Conservation (phyloP, 2,888 invertebrate genomes). For the Mythimna impura region DNA sequence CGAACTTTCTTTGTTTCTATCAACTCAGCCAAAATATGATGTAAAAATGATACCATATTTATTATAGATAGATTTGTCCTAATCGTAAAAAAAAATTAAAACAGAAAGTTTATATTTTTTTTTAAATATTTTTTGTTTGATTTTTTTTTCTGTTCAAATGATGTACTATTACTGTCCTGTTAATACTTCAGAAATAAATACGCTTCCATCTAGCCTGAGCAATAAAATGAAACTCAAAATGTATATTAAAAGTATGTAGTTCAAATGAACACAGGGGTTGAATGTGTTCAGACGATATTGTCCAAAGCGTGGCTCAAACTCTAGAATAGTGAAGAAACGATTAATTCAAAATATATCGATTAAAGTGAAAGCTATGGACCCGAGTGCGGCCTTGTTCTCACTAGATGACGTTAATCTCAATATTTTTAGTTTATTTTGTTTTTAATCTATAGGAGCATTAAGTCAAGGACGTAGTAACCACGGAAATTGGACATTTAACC, state of each 20-base stretch:
- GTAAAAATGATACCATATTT: background rate
- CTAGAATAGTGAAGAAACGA: constrained; percentile 66
- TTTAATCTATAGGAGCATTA: too few relatives aligned
- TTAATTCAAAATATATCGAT: constrained; percentile 59
- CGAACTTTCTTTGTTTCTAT: background rate
- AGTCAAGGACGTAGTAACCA: too few relatives aligned
- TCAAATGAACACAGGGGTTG: constrained; percentile 76
- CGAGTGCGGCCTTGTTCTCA: too few relatives aligned
- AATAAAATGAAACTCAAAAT: constrained; percentile 21
- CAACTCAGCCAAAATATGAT: constrained; percentile 29
- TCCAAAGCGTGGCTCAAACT: constrained; percentile 77
- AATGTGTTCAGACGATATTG: constrained; percentile 79
- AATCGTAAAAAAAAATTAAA: background rate
- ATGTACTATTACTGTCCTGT: constrained; percentile 7
- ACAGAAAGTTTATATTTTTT: background rate
- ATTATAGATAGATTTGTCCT: background rate
- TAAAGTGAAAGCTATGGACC: constrained; percentile 12
- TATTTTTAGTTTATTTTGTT: too few relatives aligned
- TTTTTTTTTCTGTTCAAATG: background rate
- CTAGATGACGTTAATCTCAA: too few relatives aligned
- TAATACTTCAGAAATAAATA: constrained; percentile 22
- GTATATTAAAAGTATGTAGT: constrained; percentile 41
- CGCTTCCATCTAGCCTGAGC: constrained; percentile 41
- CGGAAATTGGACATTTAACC: too few relatives aligned
- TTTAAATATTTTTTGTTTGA: background rate